Base-by-base conservation (phyloP, 2,888 invertebrate genomes). In the Andrena praecox region DNA sequence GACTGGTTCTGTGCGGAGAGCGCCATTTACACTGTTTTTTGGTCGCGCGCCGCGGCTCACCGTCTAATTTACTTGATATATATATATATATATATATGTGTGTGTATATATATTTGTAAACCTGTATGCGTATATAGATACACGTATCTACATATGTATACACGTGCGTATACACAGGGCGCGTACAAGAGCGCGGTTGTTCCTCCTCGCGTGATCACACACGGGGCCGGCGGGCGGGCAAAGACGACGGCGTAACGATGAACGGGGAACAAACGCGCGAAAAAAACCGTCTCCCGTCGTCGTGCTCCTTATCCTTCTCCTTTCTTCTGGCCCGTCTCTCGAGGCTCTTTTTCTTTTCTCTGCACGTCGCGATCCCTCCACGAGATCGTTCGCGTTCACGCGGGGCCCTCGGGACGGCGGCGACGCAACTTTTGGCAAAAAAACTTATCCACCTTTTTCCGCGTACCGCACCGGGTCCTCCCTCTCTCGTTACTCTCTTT, bases 1-100 rank as follows among this genome's bases (percentile, higher is more conserved):
- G 96, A 95, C 93, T 93, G 93, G 90, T 94, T 93, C 91, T 93
- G 93, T 89, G 93, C 93, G 84, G 94, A 94, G 93, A 94, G 93
- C 93, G 93, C 94, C 94, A 94, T 94, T 93, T 93, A 92, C 93
- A 90, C 91, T 91, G 91, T 86, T 82, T 92, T 90, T 85, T 80
- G 42, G 74, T 70, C 80, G 80, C 88, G 80, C 87, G 80, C 88
- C 88, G 88, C 82, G 83, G 77, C 78, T 87, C 88, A 88, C 88
- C 82, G 82, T 84, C 74, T 70, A 52, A 71, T 77, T 56, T 77
- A 77, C 54, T 31, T 24, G 24, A 20, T 67, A 75, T 75, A 64
- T 73, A 50, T 71, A 56, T 74, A 56, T 67, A 56, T 31, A 66
- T 50, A 35, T 80, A 50, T 59, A 29, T 69, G 35, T 70, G n/a